Percentiles rank a stretch among this genome's conserved stretches.
phyloP scores from a whole-genome alignment of 1,140 invertebrate species.

The Araneus ventricosus region DNA sequence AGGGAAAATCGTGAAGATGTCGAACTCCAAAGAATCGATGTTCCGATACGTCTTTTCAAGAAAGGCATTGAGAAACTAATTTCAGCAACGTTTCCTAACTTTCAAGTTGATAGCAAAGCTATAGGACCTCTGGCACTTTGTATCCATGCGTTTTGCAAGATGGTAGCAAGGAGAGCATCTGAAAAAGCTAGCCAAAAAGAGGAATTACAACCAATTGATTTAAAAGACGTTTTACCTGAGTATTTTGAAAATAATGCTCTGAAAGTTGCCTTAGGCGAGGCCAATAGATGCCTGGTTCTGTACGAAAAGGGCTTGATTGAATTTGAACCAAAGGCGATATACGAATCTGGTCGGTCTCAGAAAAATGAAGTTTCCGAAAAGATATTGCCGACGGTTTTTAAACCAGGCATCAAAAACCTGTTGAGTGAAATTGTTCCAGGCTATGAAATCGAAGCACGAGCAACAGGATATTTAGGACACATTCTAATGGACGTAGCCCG shows the following conservation, averaged over 20 bases:
- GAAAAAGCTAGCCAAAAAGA: not conserved
- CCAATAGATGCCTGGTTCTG: not conserved
- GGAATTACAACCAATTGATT: not conserved
- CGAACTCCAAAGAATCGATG: too few species aligned
- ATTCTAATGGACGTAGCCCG: not conserved
- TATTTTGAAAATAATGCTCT: not conserved
- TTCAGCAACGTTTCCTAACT: not conserved
- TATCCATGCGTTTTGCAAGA: not conserved
- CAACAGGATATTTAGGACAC: not conserved
- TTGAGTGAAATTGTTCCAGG: not conserved
- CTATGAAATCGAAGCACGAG: not conserved
- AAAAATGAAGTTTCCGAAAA: not conserved
- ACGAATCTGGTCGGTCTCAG: not conserved
- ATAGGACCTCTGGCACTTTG: not conserved
- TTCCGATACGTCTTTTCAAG: not conserved
- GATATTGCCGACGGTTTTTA: not conserved
- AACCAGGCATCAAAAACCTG: not conserved
- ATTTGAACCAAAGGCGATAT: not conserved
- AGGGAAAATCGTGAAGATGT: too few species aligned
- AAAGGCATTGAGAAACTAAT: not conserved
- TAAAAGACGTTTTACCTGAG: not conserved
- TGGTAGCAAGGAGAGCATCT: not conserved
- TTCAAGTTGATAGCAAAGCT: not conserved
- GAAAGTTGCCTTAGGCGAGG: not conserved
- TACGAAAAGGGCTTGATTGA: not conserved